Percentiles rank a stretch among this genome's conserved stretches.
Evolutionary conservation across 2,797 vertebrate species (phyloP).

Genomic region (Atherinosoma microstoma): DNA sequence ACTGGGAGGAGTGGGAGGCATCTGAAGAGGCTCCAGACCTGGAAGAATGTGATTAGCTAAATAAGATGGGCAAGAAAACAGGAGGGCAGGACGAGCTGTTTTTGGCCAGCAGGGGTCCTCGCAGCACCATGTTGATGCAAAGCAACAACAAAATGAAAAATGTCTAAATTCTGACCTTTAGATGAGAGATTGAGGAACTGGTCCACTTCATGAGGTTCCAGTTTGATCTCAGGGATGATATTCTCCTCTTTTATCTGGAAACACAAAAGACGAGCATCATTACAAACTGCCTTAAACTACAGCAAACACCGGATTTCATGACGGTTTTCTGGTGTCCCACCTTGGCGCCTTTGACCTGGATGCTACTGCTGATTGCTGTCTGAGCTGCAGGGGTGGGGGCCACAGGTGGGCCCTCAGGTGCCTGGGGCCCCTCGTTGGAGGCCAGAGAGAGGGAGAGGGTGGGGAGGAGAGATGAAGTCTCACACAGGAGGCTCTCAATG

Average conservation of each 20-base stretch:
- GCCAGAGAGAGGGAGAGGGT: constrained; percentile 84
- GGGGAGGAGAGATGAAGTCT: constrained; percentile 87
- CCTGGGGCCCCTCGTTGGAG: constrained; percentile 34
- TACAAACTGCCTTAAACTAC: not conserved
- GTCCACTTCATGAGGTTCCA: constrained; percentile 98
- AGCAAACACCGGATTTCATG: no score
- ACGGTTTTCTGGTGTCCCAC: constrained; percentile 16
- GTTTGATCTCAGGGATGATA: constrained; percentile 91
- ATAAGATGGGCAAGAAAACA: not conserved
- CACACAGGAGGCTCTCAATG: constrained; percentile 87
- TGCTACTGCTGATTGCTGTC: constrained; percentile 28
- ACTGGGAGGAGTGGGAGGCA: constrained; percentile 97
- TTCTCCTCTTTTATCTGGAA: constrained; percentile 88
- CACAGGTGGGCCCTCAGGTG: constrained; percentile 16
- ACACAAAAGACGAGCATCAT: not conserved
- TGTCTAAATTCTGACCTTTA: constrained; percentile 86
- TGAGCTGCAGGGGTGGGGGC: constrained; percentile 23
- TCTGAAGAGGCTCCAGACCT: constrained; percentile 90
- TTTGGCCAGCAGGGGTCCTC: constrained; percentile 58
- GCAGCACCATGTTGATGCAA: constrained; percentile 10
- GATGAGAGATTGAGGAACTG: constrained; percentile 96
- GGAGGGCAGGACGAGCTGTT: no score
- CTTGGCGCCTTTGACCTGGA: constrained; percentile 69
- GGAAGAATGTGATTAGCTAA: not conserved
- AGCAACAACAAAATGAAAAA: not conserved